These are phyloP conservation scores for Hartigia nigra DNA, from an alignment of 2,888 invertebrate species.

Conservation along the genomic window DNA sequence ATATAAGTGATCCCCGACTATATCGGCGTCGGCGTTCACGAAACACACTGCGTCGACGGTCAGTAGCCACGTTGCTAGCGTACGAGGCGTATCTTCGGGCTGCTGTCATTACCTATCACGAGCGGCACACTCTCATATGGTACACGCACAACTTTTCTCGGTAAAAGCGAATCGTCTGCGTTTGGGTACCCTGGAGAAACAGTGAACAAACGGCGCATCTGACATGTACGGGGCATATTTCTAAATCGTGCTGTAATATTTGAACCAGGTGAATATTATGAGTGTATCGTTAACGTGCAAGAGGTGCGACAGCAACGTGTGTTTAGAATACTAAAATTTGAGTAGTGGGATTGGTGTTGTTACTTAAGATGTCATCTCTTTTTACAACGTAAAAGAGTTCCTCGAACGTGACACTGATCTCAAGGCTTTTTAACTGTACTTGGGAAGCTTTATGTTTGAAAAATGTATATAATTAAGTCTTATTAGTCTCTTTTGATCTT, in stretches of 20 bases:
- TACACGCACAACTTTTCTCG: not conserved
- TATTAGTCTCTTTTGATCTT: not conserved
- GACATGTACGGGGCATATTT: not conserved
- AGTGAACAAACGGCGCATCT: not conserved
- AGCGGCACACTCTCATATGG: not conserved
- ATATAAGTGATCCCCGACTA: not conserved
- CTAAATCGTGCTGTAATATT: not conserved
- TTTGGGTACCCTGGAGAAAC: not conserved
- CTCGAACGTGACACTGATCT: not conserved
- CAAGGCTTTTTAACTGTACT: not conserved
- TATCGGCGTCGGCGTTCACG: not conserved
- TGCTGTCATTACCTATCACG: not conserved
- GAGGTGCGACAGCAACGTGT: not conserved
- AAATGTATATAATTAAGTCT: too few species aligned
- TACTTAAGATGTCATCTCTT: not conserved
- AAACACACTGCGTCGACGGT: not conserved
- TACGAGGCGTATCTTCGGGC: not conserved
- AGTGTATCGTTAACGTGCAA: not conserved
- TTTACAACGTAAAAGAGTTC: not conserved
- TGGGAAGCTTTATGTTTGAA: not conserved
- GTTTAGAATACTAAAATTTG: not conserved
- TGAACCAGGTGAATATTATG: not conserved
- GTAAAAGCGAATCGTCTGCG: not conserved
- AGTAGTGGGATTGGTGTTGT: not conserved
- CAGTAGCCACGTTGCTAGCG: not conserved